A percentile compares a stretch with the other conserved stretches of the same genome.
Evolutionary conservation across 2,797 vertebrate genomes (phyloP).

Genomic region (Gallinago nigripennis): DNA sequence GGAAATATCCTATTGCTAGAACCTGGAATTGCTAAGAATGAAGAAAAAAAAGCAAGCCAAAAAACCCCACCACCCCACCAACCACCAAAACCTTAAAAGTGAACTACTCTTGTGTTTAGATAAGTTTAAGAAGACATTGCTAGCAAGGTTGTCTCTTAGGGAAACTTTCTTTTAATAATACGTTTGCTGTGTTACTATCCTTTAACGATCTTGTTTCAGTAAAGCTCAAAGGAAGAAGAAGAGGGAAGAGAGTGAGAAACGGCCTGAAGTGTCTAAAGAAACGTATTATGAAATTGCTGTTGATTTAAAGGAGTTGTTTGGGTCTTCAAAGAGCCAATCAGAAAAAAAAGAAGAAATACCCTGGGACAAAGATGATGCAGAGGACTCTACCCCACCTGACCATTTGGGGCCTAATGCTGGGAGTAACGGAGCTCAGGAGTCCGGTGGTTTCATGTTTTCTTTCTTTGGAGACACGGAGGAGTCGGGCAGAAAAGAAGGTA

Average conservation of each 20-base stretch:
- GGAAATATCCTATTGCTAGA: background rate
- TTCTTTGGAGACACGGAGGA: slow-evolving; percentile 82
- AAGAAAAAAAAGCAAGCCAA: background rate
- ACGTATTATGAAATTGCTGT: slow-evolving; percentile 83
- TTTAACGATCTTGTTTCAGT: slow-evolving; percentile 68
- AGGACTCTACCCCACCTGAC: background rate
- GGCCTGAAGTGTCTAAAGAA: slow-evolving; percentile 89
- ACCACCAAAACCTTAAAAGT: background rate
- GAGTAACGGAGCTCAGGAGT: background rate
- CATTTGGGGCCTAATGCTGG: background rate
- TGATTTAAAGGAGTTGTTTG: slow-evolving; percentile 88
- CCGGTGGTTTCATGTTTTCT: slow-evolving; percentile 84
- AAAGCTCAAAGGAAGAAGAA: slow-evolving; percentile 85
- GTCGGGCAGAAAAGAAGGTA: slow-evolving; percentile 76
- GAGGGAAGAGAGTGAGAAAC: slow-evolving; percentile 82
- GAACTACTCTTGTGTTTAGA: background rate
- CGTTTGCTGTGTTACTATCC: background rate
- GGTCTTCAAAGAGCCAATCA: slow-evolving; percentile 41
- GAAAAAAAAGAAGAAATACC: slow-evolving; percentile 9
- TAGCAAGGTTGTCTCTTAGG: background rate
- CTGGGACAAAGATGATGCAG: slow-evolving; percentile 66
- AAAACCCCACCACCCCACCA: background rate
- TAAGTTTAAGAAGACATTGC: background rate
- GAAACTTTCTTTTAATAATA: background rate
- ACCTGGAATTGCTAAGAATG: background rate